phyloP scores from a whole-genome alignment of 2,888 invertebrate genomes.

The Chirona hameri region DNA sequence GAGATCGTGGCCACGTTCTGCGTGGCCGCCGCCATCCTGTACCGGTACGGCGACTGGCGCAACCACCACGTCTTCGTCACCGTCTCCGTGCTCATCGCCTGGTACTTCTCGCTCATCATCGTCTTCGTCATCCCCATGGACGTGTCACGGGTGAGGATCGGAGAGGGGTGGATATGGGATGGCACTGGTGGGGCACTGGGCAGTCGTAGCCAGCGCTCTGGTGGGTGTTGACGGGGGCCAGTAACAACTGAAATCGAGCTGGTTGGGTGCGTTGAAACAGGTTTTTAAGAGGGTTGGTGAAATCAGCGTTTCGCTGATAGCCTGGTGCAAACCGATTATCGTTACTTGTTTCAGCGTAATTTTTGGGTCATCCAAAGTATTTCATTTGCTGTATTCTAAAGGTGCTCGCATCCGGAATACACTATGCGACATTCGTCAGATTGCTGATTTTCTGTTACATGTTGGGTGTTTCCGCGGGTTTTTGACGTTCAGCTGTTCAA shows the following conservation, averaged over 20 bases:
- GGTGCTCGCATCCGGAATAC: too few relatives aligned
- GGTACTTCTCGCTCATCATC: conserved; percentile 98
- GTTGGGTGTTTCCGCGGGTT: not conserved
- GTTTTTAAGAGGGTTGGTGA: too few relatives aligned
- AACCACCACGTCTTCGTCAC: conserved; percentile 92
- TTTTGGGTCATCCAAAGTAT: too few relatives aligned
- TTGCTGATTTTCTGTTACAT: not conserved
- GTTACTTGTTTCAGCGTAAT: too few relatives aligned
- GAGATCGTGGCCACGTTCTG: conserved; percentile 73
- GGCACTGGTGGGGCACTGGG: not conserved
- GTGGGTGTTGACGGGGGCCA: not conserved
- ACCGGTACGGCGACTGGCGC: conserved; percentile 93
- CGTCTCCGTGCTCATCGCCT: conserved; percentile 86
- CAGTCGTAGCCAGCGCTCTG: too few relatives aligned
- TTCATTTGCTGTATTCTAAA: too few relatives aligned
- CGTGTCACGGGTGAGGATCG: conserved; percentile 80
- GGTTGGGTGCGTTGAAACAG: too few relatives aligned
- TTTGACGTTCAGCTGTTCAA: not conserved
- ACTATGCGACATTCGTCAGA: too few relatives aligned
- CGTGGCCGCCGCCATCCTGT: conserved; percentile 73
- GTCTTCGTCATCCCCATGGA: conserved; percentile 96
- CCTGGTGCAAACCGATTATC: too few relatives aligned
- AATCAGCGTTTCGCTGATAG: too few relatives aligned
- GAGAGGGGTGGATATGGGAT: not conserved
- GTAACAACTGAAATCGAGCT: too few relatives aligned